A percentile compares a stretch with the other conserved stretches of the same genome.
These are phyloP conservation scores for Brachionus koreanus DNA, from an alignment of 1,140 invertebrate genomes.

Conservation along the genomic window DNA sequence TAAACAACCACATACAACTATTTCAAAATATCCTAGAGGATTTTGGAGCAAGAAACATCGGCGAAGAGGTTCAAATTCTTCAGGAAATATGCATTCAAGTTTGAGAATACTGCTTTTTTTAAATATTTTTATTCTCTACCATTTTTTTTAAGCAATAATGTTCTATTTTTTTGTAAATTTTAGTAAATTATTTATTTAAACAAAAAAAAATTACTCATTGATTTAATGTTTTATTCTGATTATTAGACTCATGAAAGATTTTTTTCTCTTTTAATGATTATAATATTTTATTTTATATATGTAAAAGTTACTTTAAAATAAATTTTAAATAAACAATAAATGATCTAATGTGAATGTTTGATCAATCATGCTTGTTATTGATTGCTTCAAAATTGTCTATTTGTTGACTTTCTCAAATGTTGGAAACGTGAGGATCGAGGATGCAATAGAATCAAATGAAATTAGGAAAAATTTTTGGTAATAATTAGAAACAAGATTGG, in stretches of 20 bases:
- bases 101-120: background rate
- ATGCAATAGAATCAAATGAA: background rate
- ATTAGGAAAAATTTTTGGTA: background rate
- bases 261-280: too few relatives aligned
- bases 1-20: background rate
- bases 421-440: background rate
- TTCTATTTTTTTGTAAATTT: background rate
- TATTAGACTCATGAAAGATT: background rate
- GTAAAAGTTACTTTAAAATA: background rate
- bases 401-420: background rate
- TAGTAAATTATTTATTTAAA: background rate
- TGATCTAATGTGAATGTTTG: background rate
- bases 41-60: conserved; percentile 39
- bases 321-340: background rate
- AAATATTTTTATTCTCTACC: background rate
- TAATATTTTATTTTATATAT: background rate
- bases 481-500: background rate
- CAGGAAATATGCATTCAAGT: background rate
- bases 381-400: background rate
- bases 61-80: background rate
- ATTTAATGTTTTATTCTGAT: background rate
- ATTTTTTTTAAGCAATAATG: background rate
- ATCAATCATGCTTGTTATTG: background rate
- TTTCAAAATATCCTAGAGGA: conserved; percentile 12
- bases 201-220: background rate